Conservation (phyloP, 2,797 vertebrate genomes). For the Mycteria americana region DNA sequence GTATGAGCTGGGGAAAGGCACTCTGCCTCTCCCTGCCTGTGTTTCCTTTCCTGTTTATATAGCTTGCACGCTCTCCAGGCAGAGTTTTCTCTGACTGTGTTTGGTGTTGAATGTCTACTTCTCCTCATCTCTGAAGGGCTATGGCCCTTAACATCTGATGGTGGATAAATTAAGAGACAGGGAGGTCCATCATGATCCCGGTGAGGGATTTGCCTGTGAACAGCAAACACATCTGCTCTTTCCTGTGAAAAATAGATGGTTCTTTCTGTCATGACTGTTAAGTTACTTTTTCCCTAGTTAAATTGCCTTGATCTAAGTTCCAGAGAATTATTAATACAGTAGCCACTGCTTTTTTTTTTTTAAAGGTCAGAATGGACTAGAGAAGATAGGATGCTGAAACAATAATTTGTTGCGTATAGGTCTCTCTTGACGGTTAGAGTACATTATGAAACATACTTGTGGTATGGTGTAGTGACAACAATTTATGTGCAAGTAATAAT, state of each 20-base stretch:
- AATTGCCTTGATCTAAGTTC: neutral
- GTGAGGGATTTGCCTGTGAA: neutral
- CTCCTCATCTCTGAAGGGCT: neutral
- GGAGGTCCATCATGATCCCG: neutral
- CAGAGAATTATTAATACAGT: neutral
- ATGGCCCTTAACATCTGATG: neutral
- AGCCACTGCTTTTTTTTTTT: neutral
- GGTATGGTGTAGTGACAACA: neutral
- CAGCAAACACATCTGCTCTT: neutral
- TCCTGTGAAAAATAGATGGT: neutral
- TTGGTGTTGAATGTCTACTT: neutral
- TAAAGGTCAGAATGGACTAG: neutral
- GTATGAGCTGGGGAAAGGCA: conserved; percentile 22
- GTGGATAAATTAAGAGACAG: neutral
- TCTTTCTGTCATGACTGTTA: neutral
- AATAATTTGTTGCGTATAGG: neutral
- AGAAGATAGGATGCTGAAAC: neutral
- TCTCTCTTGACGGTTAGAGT: neutral
- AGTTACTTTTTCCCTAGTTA: neutral
- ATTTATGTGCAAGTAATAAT: neutral
- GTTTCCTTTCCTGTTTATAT: conserved; percentile 50
- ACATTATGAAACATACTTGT: neutral
- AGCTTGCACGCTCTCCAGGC: neutral
- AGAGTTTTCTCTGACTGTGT: neutral
- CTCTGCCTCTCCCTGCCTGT: neutral